Evolutionary conservation across 2,113 vertebrate species (phyloP).

Genomic region (Rhynchomys soricoides): DNA sequence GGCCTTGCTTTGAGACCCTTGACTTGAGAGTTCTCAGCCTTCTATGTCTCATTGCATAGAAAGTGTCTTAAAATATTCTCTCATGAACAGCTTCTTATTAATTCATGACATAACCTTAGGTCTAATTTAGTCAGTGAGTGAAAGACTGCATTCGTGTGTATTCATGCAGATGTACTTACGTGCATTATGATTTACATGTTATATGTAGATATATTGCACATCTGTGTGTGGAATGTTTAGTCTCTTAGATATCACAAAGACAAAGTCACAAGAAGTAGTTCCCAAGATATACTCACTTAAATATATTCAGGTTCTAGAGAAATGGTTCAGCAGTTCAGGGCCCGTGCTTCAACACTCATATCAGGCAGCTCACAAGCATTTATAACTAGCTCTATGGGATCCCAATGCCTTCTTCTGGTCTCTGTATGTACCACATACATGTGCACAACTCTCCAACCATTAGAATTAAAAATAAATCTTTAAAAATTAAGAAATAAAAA

Average conservation of each 20-base stretch:
- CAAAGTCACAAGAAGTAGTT: neutral
- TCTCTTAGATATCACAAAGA: neutral
- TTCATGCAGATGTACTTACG: accelerated
- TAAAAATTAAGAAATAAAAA: neutral
- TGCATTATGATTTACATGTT: neutral
- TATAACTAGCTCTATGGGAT: neutral
- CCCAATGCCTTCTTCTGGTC: neutral
- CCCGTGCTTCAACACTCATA: too few relatives aligned
- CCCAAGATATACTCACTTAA: neutral
- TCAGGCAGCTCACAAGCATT: too few relatives aligned
- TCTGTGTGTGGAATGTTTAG: neutral
- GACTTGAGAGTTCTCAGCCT: neutral
- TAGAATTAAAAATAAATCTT: neutral
- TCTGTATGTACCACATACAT: too few relatives aligned
- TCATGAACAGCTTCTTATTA: neutral
- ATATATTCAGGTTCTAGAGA: neutral
- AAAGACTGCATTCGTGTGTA: neutral
- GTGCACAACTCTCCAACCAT: neutral
- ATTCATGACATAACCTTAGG: accelerated
- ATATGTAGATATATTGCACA: accelerated
- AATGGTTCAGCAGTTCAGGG: neutral
- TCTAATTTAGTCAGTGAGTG: neutral
- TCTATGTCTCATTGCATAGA: neutral
- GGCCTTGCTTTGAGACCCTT: neutral
- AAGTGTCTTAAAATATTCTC: neutral